A percentile compares a stretch with the other conserved stretches of the same genome.
phyloP scores from a whole-genome alignment of 2,797 vertebrate genomes.

The Epinephelus awoara region DNA sequence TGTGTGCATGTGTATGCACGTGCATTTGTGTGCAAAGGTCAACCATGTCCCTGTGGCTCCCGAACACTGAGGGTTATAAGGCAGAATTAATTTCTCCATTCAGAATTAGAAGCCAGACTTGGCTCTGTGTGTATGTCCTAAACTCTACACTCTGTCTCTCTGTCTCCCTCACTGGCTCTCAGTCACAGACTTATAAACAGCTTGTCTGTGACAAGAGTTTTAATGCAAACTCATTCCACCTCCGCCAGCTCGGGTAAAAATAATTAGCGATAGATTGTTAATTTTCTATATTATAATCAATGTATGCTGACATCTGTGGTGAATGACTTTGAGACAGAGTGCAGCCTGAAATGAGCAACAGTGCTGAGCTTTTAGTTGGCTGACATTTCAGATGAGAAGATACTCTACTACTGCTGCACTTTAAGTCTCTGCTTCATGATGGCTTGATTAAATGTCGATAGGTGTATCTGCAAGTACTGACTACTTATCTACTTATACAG shows the following conservation, averaged over 20 bases:
- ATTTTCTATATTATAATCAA: constrained; percentile 31
- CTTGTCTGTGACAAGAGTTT: constrained; percentile 8
- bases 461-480: constrained; percentile 1
- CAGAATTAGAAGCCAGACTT: constrained; percentile 38
- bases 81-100: constrained; percentile 60
- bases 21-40: constrained; percentile 60
- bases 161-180: not conserved
- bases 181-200: constrained; percentile 10
- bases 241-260: constrained; percentile 25
- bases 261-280: constrained; percentile 29
- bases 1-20: not conserved
- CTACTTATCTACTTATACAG: not conserved
- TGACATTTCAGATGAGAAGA: constrained; percentile 43
- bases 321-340: constrained; percentile 27
- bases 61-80: constrained; percentile 44
- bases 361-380: not conserved
- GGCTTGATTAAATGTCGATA: constrained; percentile 28
- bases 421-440: constrained; percentile 14
- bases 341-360: constrained; percentile 3
- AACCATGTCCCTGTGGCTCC: constrained; percentile 51
- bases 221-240: constrained; percentile 6
- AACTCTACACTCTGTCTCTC: constrained; percentile 8
- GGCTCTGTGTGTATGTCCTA: not conserved
- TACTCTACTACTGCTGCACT: constrained; percentile 7
- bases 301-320: constrained; percentile 25